phyloP scores from a whole-genome alignment of 2,888 invertebrate genomes.

The Caenorhabditis panamensis region DNA sequence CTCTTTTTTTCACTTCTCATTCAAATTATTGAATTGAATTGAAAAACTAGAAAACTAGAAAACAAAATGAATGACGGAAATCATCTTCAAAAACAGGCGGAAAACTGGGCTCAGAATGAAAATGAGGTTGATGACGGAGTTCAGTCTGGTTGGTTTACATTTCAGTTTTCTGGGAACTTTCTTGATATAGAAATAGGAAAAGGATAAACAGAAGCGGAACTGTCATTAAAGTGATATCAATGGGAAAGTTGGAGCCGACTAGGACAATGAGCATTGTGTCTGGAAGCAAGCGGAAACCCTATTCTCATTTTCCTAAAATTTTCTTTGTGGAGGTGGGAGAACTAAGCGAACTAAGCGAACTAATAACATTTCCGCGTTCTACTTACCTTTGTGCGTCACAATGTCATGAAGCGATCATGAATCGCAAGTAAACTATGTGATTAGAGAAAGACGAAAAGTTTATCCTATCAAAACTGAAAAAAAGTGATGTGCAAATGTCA shows the following conservation, averaged over 20 bases:
- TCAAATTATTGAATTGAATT: neutral
- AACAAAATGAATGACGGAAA: neutral
- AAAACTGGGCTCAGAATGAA: conserved; percentile 18
- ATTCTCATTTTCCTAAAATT: neutral
- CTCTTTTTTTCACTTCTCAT: no score
- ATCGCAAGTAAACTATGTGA: conserved; percentile 16
- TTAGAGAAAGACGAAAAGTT: neutral
- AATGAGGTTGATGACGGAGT: conserved; percentile 22
- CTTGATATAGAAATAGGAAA: no score
- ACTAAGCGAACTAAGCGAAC: no score
- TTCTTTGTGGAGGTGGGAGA: conserved; percentile 10
- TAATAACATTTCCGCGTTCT: conserved; percentile 5
- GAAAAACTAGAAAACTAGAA: no score
- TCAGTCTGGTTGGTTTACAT: neutral
- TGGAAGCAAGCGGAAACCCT: neutral
- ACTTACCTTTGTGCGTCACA: conserved; percentile 21
- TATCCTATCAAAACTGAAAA: neutral
- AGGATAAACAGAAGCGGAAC: no score
- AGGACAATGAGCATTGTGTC: neutral
- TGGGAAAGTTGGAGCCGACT: neutral
- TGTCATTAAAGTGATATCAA: neutral
- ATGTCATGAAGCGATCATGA: conserved; percentile 11
- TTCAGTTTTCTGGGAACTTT: neutral
- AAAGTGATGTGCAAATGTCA: conserved; percentile 34
- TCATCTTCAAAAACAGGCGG: conserved; percentile 3